Evolutionary conservation across 2,113 vertebrate genomes (phyloP).

Genomic region (Carassius gibelio): DNA sequence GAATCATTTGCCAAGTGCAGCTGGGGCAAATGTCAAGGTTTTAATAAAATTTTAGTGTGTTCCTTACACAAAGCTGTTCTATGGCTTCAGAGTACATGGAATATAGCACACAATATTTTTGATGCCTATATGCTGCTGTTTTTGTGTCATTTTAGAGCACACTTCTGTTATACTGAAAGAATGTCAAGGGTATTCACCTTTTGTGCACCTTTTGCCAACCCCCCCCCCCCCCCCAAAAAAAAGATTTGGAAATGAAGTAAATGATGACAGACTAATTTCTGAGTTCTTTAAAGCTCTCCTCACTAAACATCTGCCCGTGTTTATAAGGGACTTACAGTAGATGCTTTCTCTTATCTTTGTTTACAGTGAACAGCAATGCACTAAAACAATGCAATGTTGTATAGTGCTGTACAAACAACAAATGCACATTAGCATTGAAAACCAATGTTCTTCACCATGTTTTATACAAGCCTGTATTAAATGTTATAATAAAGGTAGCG

Average conservation of each 20-base stretch:
- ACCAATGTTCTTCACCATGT: neutral
- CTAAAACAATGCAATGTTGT: too few relatives aligned
- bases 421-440: neutral
- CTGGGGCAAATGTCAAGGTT: neutral
- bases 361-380: neutral
- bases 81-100: neutral
- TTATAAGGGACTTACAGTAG: neutral
- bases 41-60: neutral
- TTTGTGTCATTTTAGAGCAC: neutral
- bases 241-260: neutral
- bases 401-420: neutral
- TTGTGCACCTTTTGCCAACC: neutral
- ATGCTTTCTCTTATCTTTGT: neutral
- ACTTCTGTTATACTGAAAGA: neutral
- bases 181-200: neutral
- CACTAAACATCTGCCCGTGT: neutral
- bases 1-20: neutral
- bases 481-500: neutral
- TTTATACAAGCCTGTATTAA: constrained; percentile 15
- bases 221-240: neutral
- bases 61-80: neutral
- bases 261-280: too few relatives aligned
- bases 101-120: neutral
- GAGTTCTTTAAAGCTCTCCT: too few relatives aligned
- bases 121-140: neutral